Evolutionary conservation across 1,140 invertebrate genomes (phyloP).

Genomic region (Conus betulinus): DNA sequence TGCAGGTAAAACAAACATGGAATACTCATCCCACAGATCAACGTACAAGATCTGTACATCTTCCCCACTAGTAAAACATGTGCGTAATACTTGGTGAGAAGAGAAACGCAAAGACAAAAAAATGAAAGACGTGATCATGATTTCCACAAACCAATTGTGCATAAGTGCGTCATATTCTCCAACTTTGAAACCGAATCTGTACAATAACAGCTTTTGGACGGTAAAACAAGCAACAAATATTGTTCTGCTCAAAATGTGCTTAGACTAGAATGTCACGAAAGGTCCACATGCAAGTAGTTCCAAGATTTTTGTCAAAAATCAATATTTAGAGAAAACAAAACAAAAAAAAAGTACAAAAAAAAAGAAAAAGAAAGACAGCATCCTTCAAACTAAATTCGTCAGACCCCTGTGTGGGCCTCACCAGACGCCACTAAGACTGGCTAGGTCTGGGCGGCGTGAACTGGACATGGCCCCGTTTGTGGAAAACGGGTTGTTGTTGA

Average conservation of each 20-base stretch:
- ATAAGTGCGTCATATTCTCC: neutral
- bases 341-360: neutral
- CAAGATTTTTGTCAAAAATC: constrained; percentile 47
- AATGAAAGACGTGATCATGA: constrained; percentile 6
- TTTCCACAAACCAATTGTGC: neutral
- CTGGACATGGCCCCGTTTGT: constrained; percentile 46
- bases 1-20: neutral
- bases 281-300: constrained; percentile 39
- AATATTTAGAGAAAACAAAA: no score
- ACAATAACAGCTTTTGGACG: neutral
- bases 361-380: constrained; percentile 12
- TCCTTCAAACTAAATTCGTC: constrained; percentile 53
- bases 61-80: neutral
- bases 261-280: constrained; percentile 32
- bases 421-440: constrained; percentile 72
- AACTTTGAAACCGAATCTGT: neutral
- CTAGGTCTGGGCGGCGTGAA: constrained; percentile 59
- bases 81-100: neutral
- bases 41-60: neutral
- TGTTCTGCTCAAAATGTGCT: constrained; percentile 11
- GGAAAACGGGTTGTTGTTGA: constrained; percentile 60
- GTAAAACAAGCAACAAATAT: constrained; percentile 5
- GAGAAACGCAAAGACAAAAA: neutral
- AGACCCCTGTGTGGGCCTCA: constrained; percentile 32
- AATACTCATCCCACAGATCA: neutral